Percentiles rank a stretch among this genome's conserved stretches.
Conservation (phyloP, 2,888 invertebrate species). For the Xestia ashworthii region DNA sequence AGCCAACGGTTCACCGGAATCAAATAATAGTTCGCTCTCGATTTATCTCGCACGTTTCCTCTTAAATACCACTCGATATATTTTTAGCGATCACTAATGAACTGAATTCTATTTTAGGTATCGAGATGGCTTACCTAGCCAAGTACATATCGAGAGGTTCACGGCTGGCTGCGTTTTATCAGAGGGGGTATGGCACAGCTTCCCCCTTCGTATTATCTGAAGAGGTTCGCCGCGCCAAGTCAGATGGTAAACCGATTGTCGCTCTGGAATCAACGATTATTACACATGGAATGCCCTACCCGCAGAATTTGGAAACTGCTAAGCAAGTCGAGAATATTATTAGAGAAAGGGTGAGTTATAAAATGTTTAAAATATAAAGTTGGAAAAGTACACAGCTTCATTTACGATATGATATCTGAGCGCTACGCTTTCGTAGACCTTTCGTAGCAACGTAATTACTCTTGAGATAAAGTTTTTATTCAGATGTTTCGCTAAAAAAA, state of each 20-base stretch:
- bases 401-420: conserved; percentile 19
- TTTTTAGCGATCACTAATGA: conserved; percentile 69
- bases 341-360: conserved; percentile 90
- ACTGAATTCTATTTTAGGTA: conserved; percentile 72
- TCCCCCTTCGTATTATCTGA: conserved; percentile 86
- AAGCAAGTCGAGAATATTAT: conserved; percentile 95
- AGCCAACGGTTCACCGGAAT: conserved; percentile 43
- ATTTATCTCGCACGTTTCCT: conserved; percentile 61
- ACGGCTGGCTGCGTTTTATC: conserved; percentile 66
- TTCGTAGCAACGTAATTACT: conserved; percentile 50
- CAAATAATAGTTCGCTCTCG: conserved; percentile 61
- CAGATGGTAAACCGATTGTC: conserved; percentile 93
- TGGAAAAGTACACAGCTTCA: conserved; percentile 1
- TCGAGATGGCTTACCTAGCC: conserved; percentile 79
- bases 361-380: conserved; percentile 5
- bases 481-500: conserved; percentile 11
- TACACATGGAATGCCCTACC: conserved; percentile 99
- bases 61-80: conserved; percentile 62
- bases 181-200: conserved; percentile 70
- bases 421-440: conserved; percentile 52
- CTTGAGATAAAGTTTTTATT: conserved; percentile 25
- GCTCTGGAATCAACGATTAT: conserved; percentile 99
- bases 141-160: conserved; percentile 71
- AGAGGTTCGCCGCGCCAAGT: conserved; percentile 92
- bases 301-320: conserved; percentile 97